These are phyloP conservation scores for Corydoras sp. DNA, from an alignment of 2,113 vertebrate genomes.

Conservation along the genomic window DNA sequence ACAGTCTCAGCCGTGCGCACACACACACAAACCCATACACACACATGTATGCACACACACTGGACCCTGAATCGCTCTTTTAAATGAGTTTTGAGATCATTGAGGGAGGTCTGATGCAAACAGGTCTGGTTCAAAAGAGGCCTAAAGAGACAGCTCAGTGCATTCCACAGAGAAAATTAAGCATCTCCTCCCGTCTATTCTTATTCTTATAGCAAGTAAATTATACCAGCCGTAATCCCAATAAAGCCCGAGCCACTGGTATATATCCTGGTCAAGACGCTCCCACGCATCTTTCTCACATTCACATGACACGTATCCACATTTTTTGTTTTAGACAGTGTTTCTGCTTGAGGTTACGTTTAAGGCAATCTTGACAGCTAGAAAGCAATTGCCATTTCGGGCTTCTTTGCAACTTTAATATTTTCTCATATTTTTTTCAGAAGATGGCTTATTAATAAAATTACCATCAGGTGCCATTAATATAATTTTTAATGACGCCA, in stretches of 20 bases:
- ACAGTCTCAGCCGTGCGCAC: constrained; percentile 55
- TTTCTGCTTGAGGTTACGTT: constrained; percentile 1
- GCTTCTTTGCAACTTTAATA: not conserved
- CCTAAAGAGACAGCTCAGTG: constrained; percentile 67
- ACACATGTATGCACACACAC: constrained; percentile 66
- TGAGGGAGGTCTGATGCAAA: constrained; percentile 64
- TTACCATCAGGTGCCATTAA: not conserved
- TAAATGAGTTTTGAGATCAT: constrained; percentile 81
- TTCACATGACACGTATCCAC: constrained; percentile 47
- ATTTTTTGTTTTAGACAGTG: constrained; percentile 25
- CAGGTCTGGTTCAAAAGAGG: constrained; percentile 62
- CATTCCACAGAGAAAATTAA: constrained; percentile 54
- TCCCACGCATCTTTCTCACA: constrained; percentile 66
- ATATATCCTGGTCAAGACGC: constrained; percentile 63
- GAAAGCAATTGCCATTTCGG: not conserved
- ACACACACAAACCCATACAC: constrained; percentile 2
- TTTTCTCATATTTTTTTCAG: not conserved
- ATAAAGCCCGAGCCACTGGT: constrained; percentile 62
- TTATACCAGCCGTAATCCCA: constrained; percentile 69
- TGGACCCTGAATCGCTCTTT: constrained; percentile 68
- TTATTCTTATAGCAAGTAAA: constrained; percentile 66
- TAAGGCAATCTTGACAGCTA: not conserved
- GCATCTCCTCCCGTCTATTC: constrained; percentile 57
- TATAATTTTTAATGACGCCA: no score
- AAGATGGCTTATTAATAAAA: not conserved